A percentile compares a stretch with the other conserved stretches of the same genome.
Conservation (phyloP, 2,797 vertebrate genomes). For the Hipposideros larvatus region DNA sequence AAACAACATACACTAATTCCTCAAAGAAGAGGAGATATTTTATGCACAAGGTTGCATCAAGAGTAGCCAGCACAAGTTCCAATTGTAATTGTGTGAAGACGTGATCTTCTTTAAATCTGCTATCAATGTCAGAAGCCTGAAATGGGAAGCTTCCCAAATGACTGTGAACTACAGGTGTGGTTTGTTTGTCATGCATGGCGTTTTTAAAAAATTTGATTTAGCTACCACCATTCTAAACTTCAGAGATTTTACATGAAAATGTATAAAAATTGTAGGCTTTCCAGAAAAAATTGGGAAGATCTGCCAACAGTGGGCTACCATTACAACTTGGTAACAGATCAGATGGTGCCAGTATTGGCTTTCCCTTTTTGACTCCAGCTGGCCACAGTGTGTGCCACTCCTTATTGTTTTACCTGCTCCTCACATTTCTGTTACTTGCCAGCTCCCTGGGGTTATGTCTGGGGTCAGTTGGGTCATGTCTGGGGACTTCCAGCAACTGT, state of each 20-base stretch:
- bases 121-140: neutral
- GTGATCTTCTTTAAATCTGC: slow-evolving; percentile 34
- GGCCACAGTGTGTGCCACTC: neutral
- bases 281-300: slow-evolving; percentile 44
- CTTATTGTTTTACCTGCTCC: neutral
- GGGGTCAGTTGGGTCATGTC: neutral
- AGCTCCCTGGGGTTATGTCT: neutral
- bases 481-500: neutral
- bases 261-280: slow-evolving; percentile 32
- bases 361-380: neutral
- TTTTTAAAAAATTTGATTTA: neutral
- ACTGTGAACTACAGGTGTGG: slow-evolving; percentile 26
- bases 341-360: neutral
- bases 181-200: neutral
- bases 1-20: neutral
- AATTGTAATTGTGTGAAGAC: slow-evolving; percentile 29
- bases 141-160: neutral
- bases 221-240: slow-evolving; percentile 46
- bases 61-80: neutral
- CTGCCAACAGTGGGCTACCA: neutral
- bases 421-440: neutral
- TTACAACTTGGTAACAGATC: neutral
- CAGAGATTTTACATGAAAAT: slow-evolving; percentile 46
- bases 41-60: neutral
- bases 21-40: neutral